Conservation (phyloP, 2,888 invertebrate genomes). For the Apeira syringaria region DNA sequence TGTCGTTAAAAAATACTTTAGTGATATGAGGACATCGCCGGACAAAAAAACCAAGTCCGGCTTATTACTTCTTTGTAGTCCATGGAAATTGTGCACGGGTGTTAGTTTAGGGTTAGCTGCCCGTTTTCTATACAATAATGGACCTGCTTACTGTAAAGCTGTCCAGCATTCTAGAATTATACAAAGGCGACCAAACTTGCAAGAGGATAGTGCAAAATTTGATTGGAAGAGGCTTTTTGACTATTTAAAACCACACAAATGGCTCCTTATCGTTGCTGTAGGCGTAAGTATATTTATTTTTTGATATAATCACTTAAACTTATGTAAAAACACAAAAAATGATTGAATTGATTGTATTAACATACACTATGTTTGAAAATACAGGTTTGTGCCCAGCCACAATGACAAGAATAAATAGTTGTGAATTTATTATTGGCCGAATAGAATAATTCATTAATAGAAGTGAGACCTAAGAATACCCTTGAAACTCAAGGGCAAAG, state of each 20-base stretch:
- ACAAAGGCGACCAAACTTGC: constrained; percentile 78
- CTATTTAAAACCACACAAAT: constrained; percentile 90
- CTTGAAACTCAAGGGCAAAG: too few relatives aligned
- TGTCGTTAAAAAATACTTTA: constrained; percentile 52
- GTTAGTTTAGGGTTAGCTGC: constrained; percentile 66
- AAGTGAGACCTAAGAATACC: too few relatives aligned
- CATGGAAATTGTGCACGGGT: constrained; percentile 76
- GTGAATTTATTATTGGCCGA: too few relatives aligned
- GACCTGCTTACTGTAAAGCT: constrained; percentile 87
- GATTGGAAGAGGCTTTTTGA: constrained; percentile 90
- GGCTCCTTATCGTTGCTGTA: constrained; percentile 90
- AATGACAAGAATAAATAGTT: too few relatives aligned
- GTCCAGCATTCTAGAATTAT: constrained; percentile 75
- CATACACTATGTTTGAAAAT: too few relatives aligned
- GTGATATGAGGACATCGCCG: constrained; percentile 48
- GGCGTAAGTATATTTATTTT: constrained; percentile 83
- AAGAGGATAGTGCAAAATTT: constrained; percentile 85
- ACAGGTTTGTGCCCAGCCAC: too few relatives aligned
- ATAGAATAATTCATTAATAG: too few relatives aligned
- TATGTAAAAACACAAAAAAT: too few relatives aligned
- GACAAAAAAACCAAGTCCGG: constrained; percentile 56
- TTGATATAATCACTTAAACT: too few relatives aligned
- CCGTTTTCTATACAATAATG: constrained; percentile 61
- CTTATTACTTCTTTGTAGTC: constrained; percentile 56
- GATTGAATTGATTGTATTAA: too few relatives aligned